Base-by-base conservation (phyloP, 1,140 invertebrate species). In the Drepana arcuata region DNA sequence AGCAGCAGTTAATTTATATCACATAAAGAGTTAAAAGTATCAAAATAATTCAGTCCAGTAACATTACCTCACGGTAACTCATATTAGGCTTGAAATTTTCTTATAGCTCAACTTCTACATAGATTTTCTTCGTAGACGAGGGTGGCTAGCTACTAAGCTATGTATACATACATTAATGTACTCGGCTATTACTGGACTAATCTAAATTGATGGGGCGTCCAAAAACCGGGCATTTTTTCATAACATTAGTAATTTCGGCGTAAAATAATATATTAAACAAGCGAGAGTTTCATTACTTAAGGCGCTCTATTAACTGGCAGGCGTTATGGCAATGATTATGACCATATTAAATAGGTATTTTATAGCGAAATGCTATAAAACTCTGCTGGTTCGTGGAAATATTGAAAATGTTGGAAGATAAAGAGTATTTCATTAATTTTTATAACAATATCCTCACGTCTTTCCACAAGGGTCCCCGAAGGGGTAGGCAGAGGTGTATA, bases 181-280 rank as follows among this genome's bases (percentile, higher is more conserved):
- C 46, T 36, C 43, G 42, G 65, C 64, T 69, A 81, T 81, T 81
- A 78, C 64, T 32, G 49, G 34, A 54, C 74, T 81, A 81, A 81
- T 81, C 65, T 75, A 77, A 79, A 81, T 81, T 81, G 74, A 81
- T 81, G 77, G 74, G 62, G 62, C 66, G 70, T 77, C 70, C 64
- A 68, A 60, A 69, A 71, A 69, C 53, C 56, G 45, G 54, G 57
- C 48, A 60, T 70, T 68, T 73, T 78, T 78, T 66, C 68, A 73
- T 68, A 68, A 64, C 64, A 74, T 75, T 77, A 73, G 68, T 69
- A 69, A 65, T 69, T 81, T 74, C 59, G 61, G 73, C 77, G 72
- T 74, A 77, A 74, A 71, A 77, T 79, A 75, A 78, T 72, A 66
- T 71, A 74, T 73, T 74, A 64, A 69, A 57, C 57, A 50, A 57